Evolutionary conservation across 1,140 invertebrate genomes (phyloP).

Genomic region (Pantala flavescens): DNA sequence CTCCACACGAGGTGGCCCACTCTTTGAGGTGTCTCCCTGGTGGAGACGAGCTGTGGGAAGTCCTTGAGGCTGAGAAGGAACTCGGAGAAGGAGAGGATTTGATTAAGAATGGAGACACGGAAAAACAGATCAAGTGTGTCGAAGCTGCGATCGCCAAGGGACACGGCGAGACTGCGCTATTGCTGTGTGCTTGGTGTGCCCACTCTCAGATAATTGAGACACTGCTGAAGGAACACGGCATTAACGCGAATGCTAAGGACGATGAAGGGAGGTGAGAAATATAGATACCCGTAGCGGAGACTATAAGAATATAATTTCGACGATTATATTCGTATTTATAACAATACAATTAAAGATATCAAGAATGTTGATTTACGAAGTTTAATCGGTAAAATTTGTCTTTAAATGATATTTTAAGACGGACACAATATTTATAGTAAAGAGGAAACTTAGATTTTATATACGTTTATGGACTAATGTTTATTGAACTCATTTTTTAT

Average conservation of each 20-base stretch:
- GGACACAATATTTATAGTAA: too few relatives aligned
- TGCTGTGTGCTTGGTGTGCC: conserved; percentile 43
- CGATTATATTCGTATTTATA: too few relatives aligned
- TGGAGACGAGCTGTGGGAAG: conserved; percentile 36
- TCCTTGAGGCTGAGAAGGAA: conserved; percentile 35
- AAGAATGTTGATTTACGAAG: too few relatives aligned
- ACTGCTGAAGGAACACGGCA: conserved; percentile 33
- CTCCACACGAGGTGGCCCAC: conserved; percentile 10
- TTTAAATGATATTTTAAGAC: too few relatives aligned
- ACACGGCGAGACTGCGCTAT: conserved; percentile 25
- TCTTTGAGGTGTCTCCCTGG: conserved; percentile 31
- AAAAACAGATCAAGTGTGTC: neutral
- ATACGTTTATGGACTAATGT: too few relatives aligned
- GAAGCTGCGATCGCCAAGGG: neutral
- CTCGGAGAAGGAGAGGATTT: conserved; percentile 24
- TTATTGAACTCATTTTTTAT: too few relatives aligned
- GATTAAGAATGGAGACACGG: neutral
- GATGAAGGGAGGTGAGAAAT: conserved; percentile 37
- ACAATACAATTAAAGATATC: too few relatives aligned
- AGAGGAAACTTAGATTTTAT: too few relatives aligned
- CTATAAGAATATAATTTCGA: too few relatives aligned
- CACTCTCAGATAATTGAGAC: conserved; percentile 33
- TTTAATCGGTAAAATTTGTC: too few relatives aligned
- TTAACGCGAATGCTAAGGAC: conserved; percentile 36
- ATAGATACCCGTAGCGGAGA: too few relatives aligned